Percentiles rank a stretch among this genome's conserved stretches.
These are phyloP conservation scores for Gymnoscelis rufifasciata DNA, from an alignment of 2,888 invertebrate species.

Conservation along the genomic window DNA sequence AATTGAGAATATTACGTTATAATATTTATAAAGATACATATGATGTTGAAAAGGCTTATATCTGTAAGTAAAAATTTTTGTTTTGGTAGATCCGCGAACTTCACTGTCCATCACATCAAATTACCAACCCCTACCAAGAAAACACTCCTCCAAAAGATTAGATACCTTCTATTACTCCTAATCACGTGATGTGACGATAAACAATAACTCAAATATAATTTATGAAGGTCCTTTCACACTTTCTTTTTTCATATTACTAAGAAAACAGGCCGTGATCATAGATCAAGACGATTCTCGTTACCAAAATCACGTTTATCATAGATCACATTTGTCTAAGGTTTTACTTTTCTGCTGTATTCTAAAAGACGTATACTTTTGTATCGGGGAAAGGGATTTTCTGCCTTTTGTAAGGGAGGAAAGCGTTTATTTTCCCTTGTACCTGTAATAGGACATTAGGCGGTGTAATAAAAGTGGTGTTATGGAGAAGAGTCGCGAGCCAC, in stretches of 20 bases:
- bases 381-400: conserved; percentile 28
- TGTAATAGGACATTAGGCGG: conserved; percentile 34
- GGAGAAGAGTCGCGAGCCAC: conserved; percentile 71
- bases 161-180: conserved; percentile 61
- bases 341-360: conserved; percentile 42
- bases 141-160: conserved; percentile 66
- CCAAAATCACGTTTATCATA: conserved; percentile 77
- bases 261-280: conserved; percentile 63
- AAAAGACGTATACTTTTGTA: conserved; percentile 33
- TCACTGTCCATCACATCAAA: conserved; percentile 24
- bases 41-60: too few species aligned
- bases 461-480: conserved; percentile 48
- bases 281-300: conserved; percentile 70
- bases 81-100: background rate
- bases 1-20: too few species aligned
- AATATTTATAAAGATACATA: too few species aligned
- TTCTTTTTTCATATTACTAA: conserved; percentile 54
- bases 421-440: conserved; percentile 36
- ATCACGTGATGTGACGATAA: conserved; percentile 76
- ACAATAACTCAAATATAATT: conserved; percentile 74
- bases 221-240: conserved; percentile 62
- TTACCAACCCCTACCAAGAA: conserved; percentile 55
- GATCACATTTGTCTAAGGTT: conserved; percentile 76
- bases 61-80: background rate
- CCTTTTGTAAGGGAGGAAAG: conserved; percentile 32